Evolutionary conservation across 2,888 invertebrate genomes (phyloP), one percentile per base, ranked within the genome.

Genomic region (Spialia ferax): DNA sequence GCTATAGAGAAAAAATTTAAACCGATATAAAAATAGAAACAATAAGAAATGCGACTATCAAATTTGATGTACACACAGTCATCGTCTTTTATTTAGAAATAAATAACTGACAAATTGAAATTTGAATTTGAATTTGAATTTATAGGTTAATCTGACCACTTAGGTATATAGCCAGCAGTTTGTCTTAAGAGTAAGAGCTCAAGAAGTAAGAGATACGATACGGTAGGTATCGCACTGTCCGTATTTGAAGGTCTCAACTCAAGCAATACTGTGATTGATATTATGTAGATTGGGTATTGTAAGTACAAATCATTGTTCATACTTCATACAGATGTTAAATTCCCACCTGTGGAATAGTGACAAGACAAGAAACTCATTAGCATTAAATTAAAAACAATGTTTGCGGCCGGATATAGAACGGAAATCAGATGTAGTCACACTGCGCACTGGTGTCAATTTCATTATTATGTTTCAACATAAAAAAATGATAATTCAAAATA

Each of bases 321-420:
- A 55, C 55, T 55, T 66, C 54, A 60, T 60, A 55, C 55, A 55
- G 61, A 45, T 61, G 29, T 54, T 54, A 35, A 67, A 61, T 67
- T 67, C 66, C 66, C 61, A 67, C 60, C 66, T 67, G 66, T 59
- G 48, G 52, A 54, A 18, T 48, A 67, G 18, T 22, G 32, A 52
- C 66, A 67, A 67, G 32, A 52, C 66, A 67, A 67, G 66, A 67
- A 67, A 67, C 66, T 60, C 42, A 66, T 66, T 67, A 61, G 61
- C 66, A 67, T 67, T 67, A 42, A 38, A 38, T 32, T 32, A 29
- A 66, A 42, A 52, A 61, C 61, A 66, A 66, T 61, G 66, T 67
- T 57, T 52, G 61, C 32, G 61, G 32, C 60, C 60, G 66, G 60
- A 66, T 54, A 66, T 54, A 54, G 59, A 60, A 18, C 26, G 7